These are phyloP conservation scores for Zapornia atra DNA, from an alignment of 2,113 vertebrate species.

Conservation along the genomic window DNA sequence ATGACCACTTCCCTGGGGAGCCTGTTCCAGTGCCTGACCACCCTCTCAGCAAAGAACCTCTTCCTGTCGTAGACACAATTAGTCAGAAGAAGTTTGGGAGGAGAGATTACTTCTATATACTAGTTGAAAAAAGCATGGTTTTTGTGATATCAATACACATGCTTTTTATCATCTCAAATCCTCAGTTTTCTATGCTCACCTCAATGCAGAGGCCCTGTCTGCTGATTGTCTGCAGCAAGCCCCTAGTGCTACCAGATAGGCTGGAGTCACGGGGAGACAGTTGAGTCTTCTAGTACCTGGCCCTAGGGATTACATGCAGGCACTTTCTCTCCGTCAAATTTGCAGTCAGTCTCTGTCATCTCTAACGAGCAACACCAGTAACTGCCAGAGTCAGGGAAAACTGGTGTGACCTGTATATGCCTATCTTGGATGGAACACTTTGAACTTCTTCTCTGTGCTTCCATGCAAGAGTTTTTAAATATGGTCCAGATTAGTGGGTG, in stretches of 20 bases:
- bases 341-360: background rate
- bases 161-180: background rate
- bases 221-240: background rate
- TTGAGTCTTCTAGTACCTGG: background rate
- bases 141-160: background rate
- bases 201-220: background rate
- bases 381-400: background rate
- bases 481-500: background rate
- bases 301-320: background rate
- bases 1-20: no score
- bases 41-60: no score
- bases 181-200: background rate
- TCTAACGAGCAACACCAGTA: background rate
- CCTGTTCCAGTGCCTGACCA: no score
- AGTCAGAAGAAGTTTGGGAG: background rate
- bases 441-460: background rate
- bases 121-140: background rate
- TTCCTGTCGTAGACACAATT: background rate
- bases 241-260: background rate
- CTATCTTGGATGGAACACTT: background rate
- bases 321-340: background rate
- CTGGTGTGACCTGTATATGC: background rate
- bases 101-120: background rate
- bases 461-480: background rate
- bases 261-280: background rate